These are phyloP conservation scores for Rafetus swinhoei DNA, from an alignment of 2,113 vertebrate species.

Conservation along the genomic window DNA sequence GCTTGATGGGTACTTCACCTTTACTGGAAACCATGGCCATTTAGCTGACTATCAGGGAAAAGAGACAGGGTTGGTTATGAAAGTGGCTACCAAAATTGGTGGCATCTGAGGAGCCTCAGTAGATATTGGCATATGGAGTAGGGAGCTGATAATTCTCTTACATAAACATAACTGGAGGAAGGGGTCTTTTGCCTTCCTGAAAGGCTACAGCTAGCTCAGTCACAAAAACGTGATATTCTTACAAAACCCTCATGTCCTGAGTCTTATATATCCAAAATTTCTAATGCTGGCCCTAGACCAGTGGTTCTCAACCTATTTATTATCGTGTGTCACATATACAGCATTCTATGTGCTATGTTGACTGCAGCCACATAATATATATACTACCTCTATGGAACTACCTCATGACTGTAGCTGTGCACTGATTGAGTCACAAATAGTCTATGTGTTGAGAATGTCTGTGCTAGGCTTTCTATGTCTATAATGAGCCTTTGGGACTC, in stretches of 20 bases:
- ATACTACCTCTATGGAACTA: no score
- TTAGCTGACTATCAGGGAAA: background rate
- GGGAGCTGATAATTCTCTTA: background rate
- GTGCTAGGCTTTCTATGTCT: background rate
- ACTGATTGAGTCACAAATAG: no score
- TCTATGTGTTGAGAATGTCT: background rate
- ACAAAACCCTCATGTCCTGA: background rate
- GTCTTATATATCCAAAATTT: background rate
- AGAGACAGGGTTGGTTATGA: background rate
- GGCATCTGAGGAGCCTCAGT: background rate
- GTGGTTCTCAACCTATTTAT: no score
- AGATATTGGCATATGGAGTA: background rate
- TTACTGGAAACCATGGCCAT: background rate
- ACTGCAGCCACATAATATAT: no score
- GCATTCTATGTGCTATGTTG: no score
- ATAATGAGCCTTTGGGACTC: background rate
- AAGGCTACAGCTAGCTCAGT: background rate
- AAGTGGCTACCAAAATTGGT: background rate
- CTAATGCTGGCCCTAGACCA: background rate
- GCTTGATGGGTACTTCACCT: background rate
- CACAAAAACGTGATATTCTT: background rate
- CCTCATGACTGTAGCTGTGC: no score
- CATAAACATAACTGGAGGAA: background rate
- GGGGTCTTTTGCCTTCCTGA: background rate
- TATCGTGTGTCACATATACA: no score